A percentile compares a stretch with the other conserved stretches of the same genome.
Conservation (phyloP, 1,140 invertebrate genomes). For the Hypothenemus hampei region DNA sequence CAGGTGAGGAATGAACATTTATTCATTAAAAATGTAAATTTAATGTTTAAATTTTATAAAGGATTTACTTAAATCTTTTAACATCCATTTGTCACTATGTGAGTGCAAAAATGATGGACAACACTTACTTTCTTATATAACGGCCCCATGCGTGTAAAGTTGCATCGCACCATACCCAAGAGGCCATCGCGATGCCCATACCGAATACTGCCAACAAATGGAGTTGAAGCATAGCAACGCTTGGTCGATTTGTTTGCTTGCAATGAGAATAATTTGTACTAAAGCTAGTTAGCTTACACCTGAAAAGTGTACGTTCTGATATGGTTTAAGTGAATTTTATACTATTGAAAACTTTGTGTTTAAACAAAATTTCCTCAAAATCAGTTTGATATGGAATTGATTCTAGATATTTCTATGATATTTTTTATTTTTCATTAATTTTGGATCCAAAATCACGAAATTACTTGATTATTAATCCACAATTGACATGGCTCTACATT, state of each 20-base stretch:
- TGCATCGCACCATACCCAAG: slow-evolving; percentile 85
- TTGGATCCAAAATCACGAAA: too few relatives aligned
- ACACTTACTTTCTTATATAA: slow-evolving; percentile 69
- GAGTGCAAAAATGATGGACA: neutral
- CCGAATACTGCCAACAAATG: slow-evolving; percentile 79
- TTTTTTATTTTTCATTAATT: too few relatives aligned
- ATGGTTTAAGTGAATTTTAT: neutral
- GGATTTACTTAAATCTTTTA: too few relatives aligned
- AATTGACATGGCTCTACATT: too few relatives aligned
- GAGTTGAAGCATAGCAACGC: slow-evolving; percentile 73
- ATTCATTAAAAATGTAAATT: too few relatives aligned
- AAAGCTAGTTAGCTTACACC: slow-evolving; percentile 56
- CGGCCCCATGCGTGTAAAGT: slow-evolving; percentile 78
- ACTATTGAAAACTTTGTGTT: neutral
- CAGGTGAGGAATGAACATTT: too few relatives aligned
- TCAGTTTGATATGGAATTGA: too few relatives aligned
- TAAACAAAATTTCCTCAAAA: neutral
- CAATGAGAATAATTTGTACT: slow-evolving; percentile 53
- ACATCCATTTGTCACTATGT: neutral
- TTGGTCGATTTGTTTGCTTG: slow-evolving; percentile 64
- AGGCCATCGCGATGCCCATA: slow-evolving; percentile 81
- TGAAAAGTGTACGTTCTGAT: slow-evolving; percentile 33
- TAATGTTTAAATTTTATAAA: too few relatives aligned
- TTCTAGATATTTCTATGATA: too few relatives aligned
- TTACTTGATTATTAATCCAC: too few relatives aligned